phyloP scores from a whole-genome alignment of 2,888 invertebrate species.

The Caenorhabditis auriculariae region DNA sequence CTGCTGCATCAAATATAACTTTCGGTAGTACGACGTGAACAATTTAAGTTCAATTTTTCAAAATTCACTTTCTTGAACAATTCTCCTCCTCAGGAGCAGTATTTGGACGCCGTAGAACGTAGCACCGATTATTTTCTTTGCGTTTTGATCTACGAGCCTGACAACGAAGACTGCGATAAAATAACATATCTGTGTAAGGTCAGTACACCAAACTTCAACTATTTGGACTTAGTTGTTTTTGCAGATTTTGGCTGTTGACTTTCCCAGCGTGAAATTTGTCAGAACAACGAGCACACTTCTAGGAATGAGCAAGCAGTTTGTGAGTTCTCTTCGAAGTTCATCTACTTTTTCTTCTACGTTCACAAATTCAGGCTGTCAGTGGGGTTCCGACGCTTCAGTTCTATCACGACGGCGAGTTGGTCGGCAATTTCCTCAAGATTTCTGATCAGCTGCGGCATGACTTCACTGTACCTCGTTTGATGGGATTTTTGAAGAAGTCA shows the following conservation, averaged over 20 bases:
- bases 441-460: slow-evolving; percentile 46
- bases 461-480: slow-evolving; percentile 29
- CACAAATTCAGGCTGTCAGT: slow-evolving; percentile 35
- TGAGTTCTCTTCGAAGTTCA: slow-evolving; percentile 10
- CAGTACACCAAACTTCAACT: background rate
- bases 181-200: slow-evolving; percentile 22
- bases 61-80: background rate
- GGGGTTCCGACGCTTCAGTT: slow-evolving; percentile 57
- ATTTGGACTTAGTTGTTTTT: slow-evolving; percentile 6
- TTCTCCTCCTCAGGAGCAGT: slow-evolving; percentile 25
- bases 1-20: too few relatives aligned
- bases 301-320: slow-evolving; percentile 36
- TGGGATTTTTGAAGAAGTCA: slow-evolving; percentile 37
- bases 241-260: slow-evolving; percentile 33
- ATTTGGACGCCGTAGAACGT: slow-evolving; percentile 27
- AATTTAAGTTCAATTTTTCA: too few relatives aligned
- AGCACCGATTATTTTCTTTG: slow-evolving; percentile 18
- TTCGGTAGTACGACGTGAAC: too few relatives aligned
- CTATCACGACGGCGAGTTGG: slow-evolving; percentile 44
- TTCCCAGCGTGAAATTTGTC: slow-evolving; percentile 25
- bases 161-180: slow-evolving; percentile 20
- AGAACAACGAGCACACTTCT: slow-evolving; percentile 31
- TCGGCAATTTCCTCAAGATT: slow-evolving; percentile 54
- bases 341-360: too few relatives aligned
- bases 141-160: slow-evolving; percentile 37